These are phyloP conservation scores for Drosophila nigricruria DNA, from an alignment of 2,888 invertebrate species.

Conservation along the genomic window DNA sequence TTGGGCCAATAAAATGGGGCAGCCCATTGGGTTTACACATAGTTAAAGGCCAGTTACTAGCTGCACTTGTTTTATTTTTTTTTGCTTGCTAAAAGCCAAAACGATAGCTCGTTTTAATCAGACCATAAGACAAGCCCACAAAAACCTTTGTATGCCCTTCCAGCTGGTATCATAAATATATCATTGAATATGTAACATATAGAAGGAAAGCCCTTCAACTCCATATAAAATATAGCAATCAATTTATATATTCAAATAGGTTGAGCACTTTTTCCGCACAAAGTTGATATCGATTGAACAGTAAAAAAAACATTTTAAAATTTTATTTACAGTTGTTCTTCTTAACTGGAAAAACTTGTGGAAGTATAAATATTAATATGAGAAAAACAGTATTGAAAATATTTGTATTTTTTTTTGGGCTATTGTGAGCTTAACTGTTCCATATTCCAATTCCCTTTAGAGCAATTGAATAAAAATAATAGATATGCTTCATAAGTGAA, in stretches of 20 bases:
- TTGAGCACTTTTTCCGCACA: not conserved
- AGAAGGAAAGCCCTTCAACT: not conserved
- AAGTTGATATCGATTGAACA: not conserved
- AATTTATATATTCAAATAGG: not conserved
- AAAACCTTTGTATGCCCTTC: not conserved
- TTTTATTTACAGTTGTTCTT: not conserved
- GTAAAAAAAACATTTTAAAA: not conserved
- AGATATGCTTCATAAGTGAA: not conserved
- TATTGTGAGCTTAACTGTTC: not conserved
- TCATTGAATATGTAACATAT: not conserved
- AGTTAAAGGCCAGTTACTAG: slow-evolving; percentile 46
- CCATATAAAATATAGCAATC: not conserved
- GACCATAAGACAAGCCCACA: slow-evolving; percentile 17
- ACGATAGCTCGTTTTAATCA: not conserved
- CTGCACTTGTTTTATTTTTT: slow-evolving; percentile 2
- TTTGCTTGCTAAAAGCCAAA: not conserved
- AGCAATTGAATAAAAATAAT: not conserved
- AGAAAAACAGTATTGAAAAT: not conserved
- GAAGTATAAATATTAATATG: too few relatives aligned
- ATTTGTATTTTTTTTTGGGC: not conserved
- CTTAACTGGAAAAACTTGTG: too few relatives aligned
- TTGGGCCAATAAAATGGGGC: slow-evolving; percentile 66
- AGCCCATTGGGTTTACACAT: slow-evolving; percentile 40
- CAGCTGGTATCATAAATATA: not conserved
- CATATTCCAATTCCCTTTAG: not conserved